Conservation (phyloP, 2,113 vertebrate species). For the Rattus rattus region DNA sequence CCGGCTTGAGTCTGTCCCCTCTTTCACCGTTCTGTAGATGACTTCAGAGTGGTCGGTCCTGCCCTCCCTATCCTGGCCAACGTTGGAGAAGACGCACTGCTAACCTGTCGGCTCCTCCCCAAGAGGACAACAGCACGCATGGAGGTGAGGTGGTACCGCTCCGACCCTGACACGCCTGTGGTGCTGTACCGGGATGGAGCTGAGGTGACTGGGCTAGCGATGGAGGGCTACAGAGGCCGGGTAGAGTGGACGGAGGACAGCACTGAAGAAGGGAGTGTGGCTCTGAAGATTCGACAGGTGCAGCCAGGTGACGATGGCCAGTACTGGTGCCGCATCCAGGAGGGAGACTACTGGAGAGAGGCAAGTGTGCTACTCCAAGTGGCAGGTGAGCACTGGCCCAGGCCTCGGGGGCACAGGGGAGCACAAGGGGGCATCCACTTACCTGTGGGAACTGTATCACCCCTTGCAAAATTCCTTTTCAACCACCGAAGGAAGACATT, state of each 20-base stretch:
- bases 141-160: slow-evolving; percentile 66
- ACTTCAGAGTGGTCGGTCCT: slow-evolving; percentile 59
- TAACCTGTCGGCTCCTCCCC: slow-evolving; percentile 65
- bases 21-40: slow-evolving; percentile 16
- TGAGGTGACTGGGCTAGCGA: background rate
- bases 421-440: background rate
- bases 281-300: slow-evolving; percentile 58
- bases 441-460: background rate
- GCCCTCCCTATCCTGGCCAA: background rate
- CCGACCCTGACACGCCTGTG: background rate
- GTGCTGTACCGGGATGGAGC: background rate
- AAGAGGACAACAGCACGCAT: background rate
- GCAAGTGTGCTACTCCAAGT: slow-evolving; percentile 67
- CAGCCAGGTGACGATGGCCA: slow-evolving; percentile 20
- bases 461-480: background rate
- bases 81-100: slow-evolving; percentile 54
- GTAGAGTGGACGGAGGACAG: background rate
- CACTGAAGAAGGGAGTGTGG: background rate
- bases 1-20: background rate
- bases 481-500: background rate
- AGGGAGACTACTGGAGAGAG: background rate
- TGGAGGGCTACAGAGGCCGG: slow-evolving; percentile 20
- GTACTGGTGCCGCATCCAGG: slow-evolving; percentile 69
- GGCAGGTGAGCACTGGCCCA: slow-evolving; percentile 38
- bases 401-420: background rate